These are phyloP conservation scores for Doryteuthis pealeii DNA, from an alignment of 1,140 invertebrate species.

Conservation along the genomic window DNA sequence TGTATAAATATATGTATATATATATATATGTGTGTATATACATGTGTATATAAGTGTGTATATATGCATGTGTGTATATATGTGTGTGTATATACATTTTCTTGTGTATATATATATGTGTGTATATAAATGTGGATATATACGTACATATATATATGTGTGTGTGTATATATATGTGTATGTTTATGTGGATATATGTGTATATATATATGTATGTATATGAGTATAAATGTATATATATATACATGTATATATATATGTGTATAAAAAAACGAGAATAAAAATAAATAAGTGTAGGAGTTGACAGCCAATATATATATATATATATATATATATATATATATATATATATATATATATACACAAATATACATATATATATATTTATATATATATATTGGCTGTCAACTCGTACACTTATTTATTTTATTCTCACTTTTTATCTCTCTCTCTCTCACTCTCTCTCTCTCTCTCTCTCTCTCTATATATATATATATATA, in stretches of 20 bases:
- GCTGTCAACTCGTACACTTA: too few species aligned
- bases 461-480: too few species aligned
- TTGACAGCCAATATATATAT: background rate
- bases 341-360: background rate
- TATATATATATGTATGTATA: too few species aligned
- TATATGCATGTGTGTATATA: background rate
- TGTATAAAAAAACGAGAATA: too few species aligned
- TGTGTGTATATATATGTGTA: background rate
- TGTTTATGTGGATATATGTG: too few species aligned
- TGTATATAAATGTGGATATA: background rate
- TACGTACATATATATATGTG: background rate
- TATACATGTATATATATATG: too few species aligned
- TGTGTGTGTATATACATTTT: background rate
- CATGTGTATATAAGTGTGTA: background rate
- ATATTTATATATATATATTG: background rate
- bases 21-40: background rate
- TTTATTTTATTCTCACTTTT: too few species aligned
- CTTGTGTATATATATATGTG: background rate
- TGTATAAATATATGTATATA: background rate
- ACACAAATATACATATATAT: background rate
- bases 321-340: slow-evolving; percentile 4
- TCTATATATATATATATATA: too few species aligned
- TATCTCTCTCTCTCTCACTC: too few species aligned
- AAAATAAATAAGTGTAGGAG: background rate
- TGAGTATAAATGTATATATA: too few species aligned